phyloP scores from a whole-genome alignment of 2,888 invertebrate species.

The Orchesella flavescens region DNA sequence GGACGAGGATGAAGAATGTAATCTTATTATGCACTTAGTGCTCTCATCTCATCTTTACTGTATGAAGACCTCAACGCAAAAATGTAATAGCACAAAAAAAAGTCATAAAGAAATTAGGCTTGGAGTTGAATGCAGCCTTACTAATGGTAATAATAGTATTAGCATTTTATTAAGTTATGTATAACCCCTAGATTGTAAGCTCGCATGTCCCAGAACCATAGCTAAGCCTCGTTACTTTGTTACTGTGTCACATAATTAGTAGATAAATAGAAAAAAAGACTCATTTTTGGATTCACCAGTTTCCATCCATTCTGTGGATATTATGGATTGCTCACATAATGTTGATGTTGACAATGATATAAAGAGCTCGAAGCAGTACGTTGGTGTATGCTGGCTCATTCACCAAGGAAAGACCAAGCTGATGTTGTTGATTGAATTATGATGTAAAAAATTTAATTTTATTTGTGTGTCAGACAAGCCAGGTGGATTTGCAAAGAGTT shows the following conservation, averaged over 20 bases:
- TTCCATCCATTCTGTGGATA: too few species aligned
- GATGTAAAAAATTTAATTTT: slow-evolving; percentile 23
- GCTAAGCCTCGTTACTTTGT: too few species aligned
- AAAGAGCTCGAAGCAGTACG: too few species aligned
- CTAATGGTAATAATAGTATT: slow-evolving; percentile 39
- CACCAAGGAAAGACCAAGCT: too few species aligned
- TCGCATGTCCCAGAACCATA: background rate
- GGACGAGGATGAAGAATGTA: slow-evolving; percentile 20
- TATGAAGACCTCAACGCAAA: slow-evolving; percentile 13
- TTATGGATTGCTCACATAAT: too few species aligned
- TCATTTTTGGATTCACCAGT: too few species aligned
- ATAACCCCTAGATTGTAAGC: background rate
- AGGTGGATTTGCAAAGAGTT: slow-evolving; percentile 37
- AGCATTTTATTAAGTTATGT: slow-evolving; percentile 48
- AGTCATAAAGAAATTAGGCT: slow-evolving; percentile 39
- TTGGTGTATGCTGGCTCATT: too few species aligned
- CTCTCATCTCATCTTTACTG: slow-evolving; percentile 4
- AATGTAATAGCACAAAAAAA: slow-evolving; percentile 20
- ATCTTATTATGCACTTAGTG: slow-evolving; percentile 38
- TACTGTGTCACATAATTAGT: background rate
- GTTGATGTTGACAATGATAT: too few species aligned
- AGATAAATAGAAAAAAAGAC: background rate
- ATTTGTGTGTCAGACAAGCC: background rate
- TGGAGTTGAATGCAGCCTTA: slow-evolving; percentile 12
- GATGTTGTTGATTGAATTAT: too few species aligned